phyloP scores from a whole-genome alignment of 1,140 invertebrate genomes.

The Rhizoglyphus robini region DNA sequence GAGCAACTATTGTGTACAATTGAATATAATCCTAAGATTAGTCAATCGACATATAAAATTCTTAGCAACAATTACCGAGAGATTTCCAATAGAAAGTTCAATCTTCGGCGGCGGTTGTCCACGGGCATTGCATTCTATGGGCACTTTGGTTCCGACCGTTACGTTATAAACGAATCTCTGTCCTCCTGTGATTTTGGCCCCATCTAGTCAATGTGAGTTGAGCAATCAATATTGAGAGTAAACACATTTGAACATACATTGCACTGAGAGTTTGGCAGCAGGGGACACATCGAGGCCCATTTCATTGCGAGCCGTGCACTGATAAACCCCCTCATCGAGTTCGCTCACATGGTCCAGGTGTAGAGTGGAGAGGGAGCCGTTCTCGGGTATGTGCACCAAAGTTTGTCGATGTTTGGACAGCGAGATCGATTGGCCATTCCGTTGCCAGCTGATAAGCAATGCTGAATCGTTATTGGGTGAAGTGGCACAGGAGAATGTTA shows the following conservation, averaged over 20 bases:
- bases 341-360: conserved; percentile 23
- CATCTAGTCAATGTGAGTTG: conserved; percentile 24
- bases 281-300: conserved; percentile 21
- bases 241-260: conserved; percentile 21
- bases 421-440: conserved; percentile 8
- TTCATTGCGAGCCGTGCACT: conserved; percentile 23
- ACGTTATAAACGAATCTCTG: conserved; percentile 30
- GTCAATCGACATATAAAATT: conserved; percentile 1
- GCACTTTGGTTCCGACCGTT: conserved; percentile 28
- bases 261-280: conserved; percentile 22
- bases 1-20: neutral
- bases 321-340: conserved; percentile 24
- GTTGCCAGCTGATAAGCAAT: conserved; percentile 10
- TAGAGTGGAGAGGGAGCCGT: neutral
- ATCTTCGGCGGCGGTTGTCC: conserved; percentile 31
- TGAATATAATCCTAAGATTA: neutral
- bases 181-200: conserved; percentile 30
- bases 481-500: conserved; percentile 17
- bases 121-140: conserved; percentile 29
- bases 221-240: neutral
- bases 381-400: neutral
- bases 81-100: conserved; percentile 30
- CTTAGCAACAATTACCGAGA: conserved; percentile 27
- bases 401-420: conserved; percentile 12
- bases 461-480: neutral